A percentile compares a stretch with the other conserved stretches of the same genome.
These are phyloP conservation scores for Diaphora mendica DNA, from an alignment of 2,888 invertebrate genomes.

Conservation along the genomic window DNA sequence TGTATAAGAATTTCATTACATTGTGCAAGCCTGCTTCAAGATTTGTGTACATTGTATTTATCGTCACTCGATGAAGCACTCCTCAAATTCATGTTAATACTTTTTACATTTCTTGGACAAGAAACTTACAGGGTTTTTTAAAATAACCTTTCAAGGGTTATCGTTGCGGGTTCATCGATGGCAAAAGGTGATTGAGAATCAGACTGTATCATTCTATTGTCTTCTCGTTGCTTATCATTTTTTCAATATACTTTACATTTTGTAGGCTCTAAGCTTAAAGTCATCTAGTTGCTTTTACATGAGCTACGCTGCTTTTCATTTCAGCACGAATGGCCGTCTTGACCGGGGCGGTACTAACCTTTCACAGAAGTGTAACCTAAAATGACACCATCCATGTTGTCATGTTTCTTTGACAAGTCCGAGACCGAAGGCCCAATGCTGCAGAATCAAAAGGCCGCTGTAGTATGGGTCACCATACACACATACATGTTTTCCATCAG, in stretches of 20 bases:
- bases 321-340: no score
- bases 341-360: no score
- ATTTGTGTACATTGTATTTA: constrained; percentile 34
- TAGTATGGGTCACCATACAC: no score
- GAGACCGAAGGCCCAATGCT: no score
- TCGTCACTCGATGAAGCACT: constrained; percentile 28
- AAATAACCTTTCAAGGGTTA: not conserved
- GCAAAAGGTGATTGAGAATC: not conserved
- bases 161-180: rapidly evolving
- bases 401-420: no score
- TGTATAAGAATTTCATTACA: constrained; percentile 74
- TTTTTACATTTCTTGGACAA: constrained; percentile 21
- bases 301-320: no score
- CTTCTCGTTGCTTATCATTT: not conserved
- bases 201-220: no score
- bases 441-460: no score
- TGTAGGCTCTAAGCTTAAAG: not conserved
- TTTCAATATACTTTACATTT: not conserved
- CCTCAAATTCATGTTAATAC: constrained; percentile 1
- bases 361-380: no score
- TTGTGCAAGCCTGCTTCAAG: constrained; percentile 37
- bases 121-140: not conserved
- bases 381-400: no score
- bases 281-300: no score
- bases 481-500: no score